Conservation (phyloP, 2,888 invertebrate species). For the Panorpa germanica region DNA sequence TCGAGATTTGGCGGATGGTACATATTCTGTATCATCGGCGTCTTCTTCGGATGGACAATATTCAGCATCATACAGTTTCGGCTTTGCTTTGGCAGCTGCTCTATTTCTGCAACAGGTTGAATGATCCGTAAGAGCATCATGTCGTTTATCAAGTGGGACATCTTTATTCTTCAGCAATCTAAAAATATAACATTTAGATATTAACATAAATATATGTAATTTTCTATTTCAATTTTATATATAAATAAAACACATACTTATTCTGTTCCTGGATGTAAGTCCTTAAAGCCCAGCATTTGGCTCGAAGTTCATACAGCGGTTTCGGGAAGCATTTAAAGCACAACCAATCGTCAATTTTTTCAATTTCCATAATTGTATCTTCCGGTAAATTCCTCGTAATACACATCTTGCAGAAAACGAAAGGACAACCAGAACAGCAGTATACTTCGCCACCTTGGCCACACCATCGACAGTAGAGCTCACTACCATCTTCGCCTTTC, state of each 20-base stretch:
- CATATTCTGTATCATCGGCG: no score
- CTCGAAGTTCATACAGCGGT: slow-evolving; percentile 42
- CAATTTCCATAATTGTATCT: slow-evolving; percentile 46
- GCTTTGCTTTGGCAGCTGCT: slow-evolving; percentile 1
- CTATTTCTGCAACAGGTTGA: slow-evolving; percentile 3
- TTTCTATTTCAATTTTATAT: neutral
- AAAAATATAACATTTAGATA: neutral
- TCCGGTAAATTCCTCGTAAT: slow-evolving; percentile 51
- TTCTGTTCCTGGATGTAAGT: slow-evolving; percentile 44
- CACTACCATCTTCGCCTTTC: slow-evolving; percentile 68
- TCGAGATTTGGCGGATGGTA: no score
- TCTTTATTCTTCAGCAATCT: slow-evolving; percentile 5
- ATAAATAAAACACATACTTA: slow-evolving; percentile 22
- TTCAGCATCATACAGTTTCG: slow-evolving; percentile 1
- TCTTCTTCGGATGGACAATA: no score
- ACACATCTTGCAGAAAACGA: slow-evolving; percentile 61
- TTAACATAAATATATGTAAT: slow-evolving; percentile 1
- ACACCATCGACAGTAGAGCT: slow-evolving; percentile 68
- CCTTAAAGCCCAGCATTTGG: slow-evolving; percentile 51
- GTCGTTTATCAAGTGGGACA: neutral
- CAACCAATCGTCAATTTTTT: slow-evolving; percentile 60
- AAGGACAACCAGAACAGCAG: slow-evolving; percentile 57
- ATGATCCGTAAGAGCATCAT: slow-evolving; percentile 8
- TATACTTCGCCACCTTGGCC: slow-evolving; percentile 64
- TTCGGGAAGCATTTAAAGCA: slow-evolving; percentile 56